phyloP scores from a whole-genome alignment of 2,888 invertebrate species.

The Lycia hirtaria region DNA sequence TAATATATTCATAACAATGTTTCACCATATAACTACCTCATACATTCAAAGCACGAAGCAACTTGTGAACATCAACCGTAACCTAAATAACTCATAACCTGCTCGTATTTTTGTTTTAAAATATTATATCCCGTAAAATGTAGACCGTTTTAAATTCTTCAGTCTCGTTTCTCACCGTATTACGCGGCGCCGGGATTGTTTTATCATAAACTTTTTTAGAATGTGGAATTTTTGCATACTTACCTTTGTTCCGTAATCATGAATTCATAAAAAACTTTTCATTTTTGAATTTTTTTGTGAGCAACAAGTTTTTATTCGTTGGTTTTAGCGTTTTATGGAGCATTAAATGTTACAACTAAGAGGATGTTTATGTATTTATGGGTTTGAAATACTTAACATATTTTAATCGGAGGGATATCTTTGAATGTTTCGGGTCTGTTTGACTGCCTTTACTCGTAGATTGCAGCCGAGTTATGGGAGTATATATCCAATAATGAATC shows the following conservation, averaged over 20 bases:
- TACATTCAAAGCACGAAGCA: constrained; percentile 21
- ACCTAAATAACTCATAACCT: constrained; percentile 17
- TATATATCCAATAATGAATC: no score
- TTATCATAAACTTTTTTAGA: constrained; percentile 71
- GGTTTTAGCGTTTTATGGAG: constrained; percentile 2
- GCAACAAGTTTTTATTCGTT: constrained; percentile 52
- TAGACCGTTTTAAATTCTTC: constrained; percentile 68
- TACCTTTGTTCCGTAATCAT: constrained; percentile 66
- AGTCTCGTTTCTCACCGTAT: constrained; percentile 69
- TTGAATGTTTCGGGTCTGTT: no score
- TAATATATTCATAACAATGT: no score
- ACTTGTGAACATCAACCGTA: constrained; percentile 1
- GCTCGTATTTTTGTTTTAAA: constrained; percentile 31
- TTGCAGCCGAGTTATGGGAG: no score
- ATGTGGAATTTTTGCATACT: constrained; percentile 59
- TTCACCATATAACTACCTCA: no score
- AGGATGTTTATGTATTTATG: not conserved
- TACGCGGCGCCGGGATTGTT: constrained; percentile 70
- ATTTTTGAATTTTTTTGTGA: constrained; percentile 50
- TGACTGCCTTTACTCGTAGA: no score
- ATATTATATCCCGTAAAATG: constrained; percentile 63
- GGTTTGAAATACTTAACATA: not conserved
- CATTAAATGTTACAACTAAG: not conserved
- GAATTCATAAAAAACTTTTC: constrained; percentile 66
- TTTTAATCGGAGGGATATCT: no score